Evolutionary conservation across 2,113 vertebrate species (phyloP).

Genomic region (Todiramphus saurophagus): DNA sequence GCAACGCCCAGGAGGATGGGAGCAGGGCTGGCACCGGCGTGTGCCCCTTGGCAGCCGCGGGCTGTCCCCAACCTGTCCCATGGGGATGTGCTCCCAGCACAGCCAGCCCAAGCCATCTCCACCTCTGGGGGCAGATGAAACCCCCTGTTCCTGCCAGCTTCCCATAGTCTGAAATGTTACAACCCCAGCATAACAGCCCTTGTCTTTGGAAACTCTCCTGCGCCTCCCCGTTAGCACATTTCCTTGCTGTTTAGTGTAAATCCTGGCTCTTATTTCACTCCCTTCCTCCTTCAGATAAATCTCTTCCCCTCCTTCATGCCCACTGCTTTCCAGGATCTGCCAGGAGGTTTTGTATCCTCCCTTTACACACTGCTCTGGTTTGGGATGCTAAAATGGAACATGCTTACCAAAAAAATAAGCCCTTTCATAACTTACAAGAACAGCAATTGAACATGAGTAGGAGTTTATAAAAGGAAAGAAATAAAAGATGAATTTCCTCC

Average conservation of each 20-base stretch:
- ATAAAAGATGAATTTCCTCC: constrained; percentile 20
- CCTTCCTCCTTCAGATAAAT: constrained; percentile 1
- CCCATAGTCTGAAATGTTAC: not conserved
- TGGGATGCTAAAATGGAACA: not conserved
- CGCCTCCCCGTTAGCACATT: not conserved
- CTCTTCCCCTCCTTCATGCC: not conserved
- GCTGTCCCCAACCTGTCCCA: accelerated
- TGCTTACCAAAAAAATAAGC: not conserved
- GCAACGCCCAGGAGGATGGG: accelerated
- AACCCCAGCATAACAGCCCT: not conserved
- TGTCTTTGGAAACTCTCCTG: not conserved
- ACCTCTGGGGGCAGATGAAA: not conserved
- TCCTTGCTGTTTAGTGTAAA: not conserved
- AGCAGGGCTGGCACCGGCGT: not conserved
- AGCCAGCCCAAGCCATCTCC: not conserved
- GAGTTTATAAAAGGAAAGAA: constrained; percentile 19
- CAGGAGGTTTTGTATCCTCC: not conserved
- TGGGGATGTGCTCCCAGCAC: not conserved
- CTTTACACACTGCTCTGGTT: not conserved
- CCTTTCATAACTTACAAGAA: not conserved
- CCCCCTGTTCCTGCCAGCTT: not conserved
- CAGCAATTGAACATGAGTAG: constrained; percentile 3
- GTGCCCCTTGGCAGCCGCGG: not conserved
- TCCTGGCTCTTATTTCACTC: not conserved
- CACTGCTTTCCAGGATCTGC: not conserved